phyloP scores from a whole-genome alignment of 2,113 vertebrate species.

The Amblyopsis rosae region DNA sequence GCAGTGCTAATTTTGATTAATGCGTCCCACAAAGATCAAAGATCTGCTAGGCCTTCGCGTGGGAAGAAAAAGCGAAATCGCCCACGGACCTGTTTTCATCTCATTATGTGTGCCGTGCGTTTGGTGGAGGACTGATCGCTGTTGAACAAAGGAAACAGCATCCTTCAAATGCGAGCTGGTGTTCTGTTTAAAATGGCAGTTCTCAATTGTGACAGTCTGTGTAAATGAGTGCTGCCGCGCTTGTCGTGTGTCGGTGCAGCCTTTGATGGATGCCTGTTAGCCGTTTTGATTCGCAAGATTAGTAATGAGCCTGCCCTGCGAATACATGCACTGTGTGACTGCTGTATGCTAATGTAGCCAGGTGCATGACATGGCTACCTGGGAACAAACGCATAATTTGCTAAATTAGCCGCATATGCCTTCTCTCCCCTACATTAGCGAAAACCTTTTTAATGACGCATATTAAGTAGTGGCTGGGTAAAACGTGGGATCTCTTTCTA shows the following conservation, averaged over 20 bases:
- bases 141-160: constrained; percentile 19
- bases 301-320: not conserved
- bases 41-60: constrained; percentile 41
- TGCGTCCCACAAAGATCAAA: constrained; percentile 48
- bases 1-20: constrained; percentile 56
- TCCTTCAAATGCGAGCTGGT: constrained; percentile 29
- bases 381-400: constrained; percentile 3
- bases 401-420: constrained; percentile 9
- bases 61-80: constrained; percentile 34
- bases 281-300: not conserved
- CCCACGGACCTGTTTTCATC: constrained; percentile 50
- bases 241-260: not conserved
- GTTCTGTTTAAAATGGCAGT: constrained; percentile 10
- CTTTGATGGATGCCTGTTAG: not conserved
- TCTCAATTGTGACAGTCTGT: constrained; percentile 21
- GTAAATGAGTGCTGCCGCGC: constrained; percentile 3
- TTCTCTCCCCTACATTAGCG: not conserved
- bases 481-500: no score
- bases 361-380: not conserved
- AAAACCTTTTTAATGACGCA: not conserved
- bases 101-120: constrained; percentile 33
- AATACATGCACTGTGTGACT: not conserved
- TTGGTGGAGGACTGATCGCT: constrained; percentile 22
- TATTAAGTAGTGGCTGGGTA: no score
- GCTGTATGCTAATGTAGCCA: not conserved